Base-by-base conservation (phyloP, 2,113 vertebrate genomes). In the Atlantisia rogersi region DNA sequence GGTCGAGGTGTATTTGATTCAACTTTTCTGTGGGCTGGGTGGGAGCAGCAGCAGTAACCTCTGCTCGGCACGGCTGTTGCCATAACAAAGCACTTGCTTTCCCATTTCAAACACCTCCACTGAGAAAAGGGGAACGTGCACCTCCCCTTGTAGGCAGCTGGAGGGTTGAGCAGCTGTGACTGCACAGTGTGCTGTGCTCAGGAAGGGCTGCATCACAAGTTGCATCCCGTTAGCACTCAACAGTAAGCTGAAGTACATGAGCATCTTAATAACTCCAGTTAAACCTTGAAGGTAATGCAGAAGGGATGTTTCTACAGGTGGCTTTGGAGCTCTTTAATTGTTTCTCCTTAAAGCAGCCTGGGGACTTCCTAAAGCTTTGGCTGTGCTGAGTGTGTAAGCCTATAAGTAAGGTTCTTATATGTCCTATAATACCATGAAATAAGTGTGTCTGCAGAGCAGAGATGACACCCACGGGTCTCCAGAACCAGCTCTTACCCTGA, bases 1-100 rank as follows among this genome's bases (percentile, higher is more conserved):
- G 42, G 40, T 53, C 4, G 14, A 3, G 1, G 14, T 0, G 0
- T 9, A 3, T 76, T 82, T 3, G 9, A 21, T 73, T 44, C 1
- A 1, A 16, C 25, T 7, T 46, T 84, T 83, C 48, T 2, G 8
- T 2, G 0, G 42, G 55, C 53, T 56, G 46, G 68, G 40, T 37
- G n/a, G 76, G 73, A 88, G 48, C 71, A 79, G 56, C 62, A 75
- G 62, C 62, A 75, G 62, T 40, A 62, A 26, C 40, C 15, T 15
- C 32, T 21, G 4, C 56, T 64, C 44, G 73, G 65, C 35, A 18
- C 48, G 18, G 5, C 59, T 31, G 17, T 32, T 80, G 75, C 56
- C 1, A 9, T 46, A 37, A 11, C 12, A 6, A 62, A 63, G n/a
- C 15, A 31, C 7, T 69, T 25, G 12, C 39, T 74, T 77, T 91